Base-by-base conservation (phyloP, 2,797 vertebrate genomes). In the Buceros bicornis region DNA sequence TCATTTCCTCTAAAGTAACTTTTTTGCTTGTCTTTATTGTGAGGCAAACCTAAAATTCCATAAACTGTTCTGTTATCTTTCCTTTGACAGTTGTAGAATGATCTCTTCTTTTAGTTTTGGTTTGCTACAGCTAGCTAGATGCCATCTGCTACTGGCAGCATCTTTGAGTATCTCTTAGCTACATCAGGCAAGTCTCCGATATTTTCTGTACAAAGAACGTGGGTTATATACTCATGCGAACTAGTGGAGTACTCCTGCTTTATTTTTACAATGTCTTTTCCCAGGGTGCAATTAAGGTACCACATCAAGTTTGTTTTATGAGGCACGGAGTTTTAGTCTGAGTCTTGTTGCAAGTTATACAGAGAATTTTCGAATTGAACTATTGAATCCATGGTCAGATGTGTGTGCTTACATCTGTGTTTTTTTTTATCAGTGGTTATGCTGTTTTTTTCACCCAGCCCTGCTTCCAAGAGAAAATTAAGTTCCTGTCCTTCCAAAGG, bases 401-500 rank as follows among this genome's bases (percentile, higher is more conserved):
- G 11, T 78, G 9, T 80, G 6, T 71, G 22, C n/a, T 81, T 35
- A 45, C 1, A 3, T 47, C 33, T 82, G 26, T 10, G 2, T 48
- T 84, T 54, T 76, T 48, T 84, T 54, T 76, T 62, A 28, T 62
- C 45, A 64, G 0, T 4, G 2, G 11, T 37, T 53, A 28, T 62
- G 4, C 6, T 48, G 6, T 26, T 69, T 88, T 88, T 91, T 71
- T 33, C 22, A 53, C 21, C 7, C 15, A 47, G n/a, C 18, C 14
- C 22, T 60, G 22, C 12, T 66, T 66, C 25, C 45, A 90, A 40
- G 16, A 62, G 42, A 58, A 72, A 64, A 64, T 61, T 14, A 51
- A 29, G 21, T 65, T 20, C 6, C 53, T 87, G 57, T 66, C 6
- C 95, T 97, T 97, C 64, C 66, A 90, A 88, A 76, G 48, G 22